Evolutionary conservation across 2,113 vertebrate genomes (phyloP).

Genomic region (Callipepla squamata): DNA sequence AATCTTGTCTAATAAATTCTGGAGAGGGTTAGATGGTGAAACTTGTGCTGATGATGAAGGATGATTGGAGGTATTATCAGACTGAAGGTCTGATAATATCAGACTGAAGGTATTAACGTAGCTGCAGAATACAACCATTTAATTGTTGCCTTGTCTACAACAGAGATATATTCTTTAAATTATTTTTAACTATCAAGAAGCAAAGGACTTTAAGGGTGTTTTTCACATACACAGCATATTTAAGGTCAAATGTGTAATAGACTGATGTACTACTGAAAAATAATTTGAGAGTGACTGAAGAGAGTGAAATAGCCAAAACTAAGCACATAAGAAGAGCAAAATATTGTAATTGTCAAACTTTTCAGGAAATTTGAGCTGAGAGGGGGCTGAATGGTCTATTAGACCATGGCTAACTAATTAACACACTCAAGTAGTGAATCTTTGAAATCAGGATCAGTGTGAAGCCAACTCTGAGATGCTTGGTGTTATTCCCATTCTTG

Average conservation of each 20-base stretch:
- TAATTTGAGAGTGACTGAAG: background rate
- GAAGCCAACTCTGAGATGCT: background rate
- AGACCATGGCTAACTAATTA: conserved; percentile 34
- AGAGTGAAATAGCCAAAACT: background rate
- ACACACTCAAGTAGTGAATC: background rate
- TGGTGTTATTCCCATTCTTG: background rate
- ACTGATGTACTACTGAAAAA: background rate
- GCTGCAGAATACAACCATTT: background rate
- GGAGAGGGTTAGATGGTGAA: background rate
- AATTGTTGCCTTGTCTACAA: background rate
- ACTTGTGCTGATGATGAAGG: background rate
- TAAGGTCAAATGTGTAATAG: background rate
- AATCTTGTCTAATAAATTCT: background rate
- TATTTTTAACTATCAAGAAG: background rate
- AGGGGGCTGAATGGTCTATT: background rate
- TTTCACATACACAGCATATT: background rate
- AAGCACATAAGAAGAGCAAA: background rate
- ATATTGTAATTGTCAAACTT: conserved; percentile 1
- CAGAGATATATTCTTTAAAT: background rate
- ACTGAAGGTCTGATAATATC: background rate
- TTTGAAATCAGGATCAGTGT: background rate
- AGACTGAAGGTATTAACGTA: background rate
- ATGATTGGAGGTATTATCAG: background rate
- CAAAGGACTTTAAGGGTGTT: background rate
- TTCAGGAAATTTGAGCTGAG: conserved; percentile 18